These are phyloP conservation scores for Ornithorhynchus anatinus DNA, from an alignment of 2,113 vertebrate genomes.

Conservation along the genomic window DNA sequence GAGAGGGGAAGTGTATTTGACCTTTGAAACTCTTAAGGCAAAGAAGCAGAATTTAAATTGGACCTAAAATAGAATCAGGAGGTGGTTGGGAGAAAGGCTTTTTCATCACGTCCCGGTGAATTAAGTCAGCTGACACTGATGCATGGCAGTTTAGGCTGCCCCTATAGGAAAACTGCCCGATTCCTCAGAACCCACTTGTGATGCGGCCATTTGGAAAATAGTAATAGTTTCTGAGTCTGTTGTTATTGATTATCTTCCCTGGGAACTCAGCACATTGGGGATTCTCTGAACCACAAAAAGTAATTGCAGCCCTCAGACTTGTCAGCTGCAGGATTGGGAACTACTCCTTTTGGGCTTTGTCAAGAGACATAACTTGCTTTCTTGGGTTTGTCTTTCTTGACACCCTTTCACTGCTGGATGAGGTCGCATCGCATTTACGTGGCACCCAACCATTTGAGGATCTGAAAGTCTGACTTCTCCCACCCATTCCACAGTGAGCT, in stretches of 20 bases:
- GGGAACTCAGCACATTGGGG: slow-evolving; percentile 45
- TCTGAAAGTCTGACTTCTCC: background rate
- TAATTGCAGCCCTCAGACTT: slow-evolving; percentile 49
- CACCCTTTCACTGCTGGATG: slow-evolving; percentile 31
- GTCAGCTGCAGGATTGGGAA: slow-evolving; percentile 46
- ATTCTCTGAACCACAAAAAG: slow-evolving; percentile 49
- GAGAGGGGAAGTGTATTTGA: no score
- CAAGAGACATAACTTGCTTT: slow-evolving; percentile 42
- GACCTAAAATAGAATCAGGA: background rate
- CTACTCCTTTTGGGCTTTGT: slow-evolving; percentile 33
- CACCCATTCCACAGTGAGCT: slow-evolving; percentile 14
- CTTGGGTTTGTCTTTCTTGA: slow-evolving; percentile 29
- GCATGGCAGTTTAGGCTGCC: background rate
- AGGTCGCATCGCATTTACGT: slow-evolving; percentile 32
- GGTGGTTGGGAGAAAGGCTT: background rate
- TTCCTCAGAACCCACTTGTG: slow-evolving; percentile 37
- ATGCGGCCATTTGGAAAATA: slow-evolving; percentile 47
- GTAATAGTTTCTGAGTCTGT: slow-evolving; percentile 32
- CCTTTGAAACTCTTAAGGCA: background rate
- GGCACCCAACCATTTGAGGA: slow-evolving; percentile 11
- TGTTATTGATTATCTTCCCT: slow-evolving; percentile 55
- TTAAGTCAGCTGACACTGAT: slow-evolving; percentile 15
- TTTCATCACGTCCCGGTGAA: slow-evolving; percentile 1
- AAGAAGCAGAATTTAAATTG: background rate
- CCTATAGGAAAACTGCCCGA: slow-evolving; percentile 38